Evolutionary conservation across 2,888 invertebrate genomes (phyloP).

Genomic region (Capitulum mitella): DNA sequence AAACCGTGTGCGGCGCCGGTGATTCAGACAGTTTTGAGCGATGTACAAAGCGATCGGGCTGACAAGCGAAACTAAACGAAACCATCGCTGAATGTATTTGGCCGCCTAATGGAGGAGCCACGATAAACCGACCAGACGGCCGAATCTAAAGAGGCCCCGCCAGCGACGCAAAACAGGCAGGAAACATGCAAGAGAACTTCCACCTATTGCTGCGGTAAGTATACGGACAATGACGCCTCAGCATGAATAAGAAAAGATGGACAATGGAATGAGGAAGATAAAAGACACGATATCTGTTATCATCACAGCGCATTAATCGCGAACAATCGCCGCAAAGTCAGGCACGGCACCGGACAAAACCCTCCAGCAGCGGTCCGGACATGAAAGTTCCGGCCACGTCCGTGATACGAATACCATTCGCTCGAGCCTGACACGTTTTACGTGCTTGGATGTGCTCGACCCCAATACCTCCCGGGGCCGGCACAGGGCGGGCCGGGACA

Average conservation of each 20-base stretch:
- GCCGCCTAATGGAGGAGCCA: not conserved
- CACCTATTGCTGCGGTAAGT: not conserved
- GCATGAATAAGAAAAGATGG: not conserved
- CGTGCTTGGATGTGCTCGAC: not conserved
- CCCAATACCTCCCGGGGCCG: not conserved
- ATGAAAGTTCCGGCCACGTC: not conserved
- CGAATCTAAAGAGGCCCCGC: not conserved
- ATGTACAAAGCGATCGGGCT: not conserved
- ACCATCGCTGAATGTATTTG: constrained; percentile 8
- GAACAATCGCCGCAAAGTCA: not conserved
- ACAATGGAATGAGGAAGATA: not conserved
- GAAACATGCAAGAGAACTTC: not conserved
- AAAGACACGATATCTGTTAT: not conserved
- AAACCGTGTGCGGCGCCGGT: not conserved
- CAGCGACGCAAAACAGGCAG: not conserved
- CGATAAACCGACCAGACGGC: not conserved
- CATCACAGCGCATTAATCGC: not conserved
- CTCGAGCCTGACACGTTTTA: not conserved
- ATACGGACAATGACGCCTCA: not conserved
- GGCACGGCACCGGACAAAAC: not conserved
- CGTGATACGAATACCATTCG: not conserved
- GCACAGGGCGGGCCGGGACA: not conserved
- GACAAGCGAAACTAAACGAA: not conserved
- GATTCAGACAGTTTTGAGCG: not conserved
- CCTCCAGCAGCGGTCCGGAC: not conserved